Evolutionary conservation across 1,140 invertebrate genomes (phyloP).

Genomic region (Cyclargus thomasi): DNA sequence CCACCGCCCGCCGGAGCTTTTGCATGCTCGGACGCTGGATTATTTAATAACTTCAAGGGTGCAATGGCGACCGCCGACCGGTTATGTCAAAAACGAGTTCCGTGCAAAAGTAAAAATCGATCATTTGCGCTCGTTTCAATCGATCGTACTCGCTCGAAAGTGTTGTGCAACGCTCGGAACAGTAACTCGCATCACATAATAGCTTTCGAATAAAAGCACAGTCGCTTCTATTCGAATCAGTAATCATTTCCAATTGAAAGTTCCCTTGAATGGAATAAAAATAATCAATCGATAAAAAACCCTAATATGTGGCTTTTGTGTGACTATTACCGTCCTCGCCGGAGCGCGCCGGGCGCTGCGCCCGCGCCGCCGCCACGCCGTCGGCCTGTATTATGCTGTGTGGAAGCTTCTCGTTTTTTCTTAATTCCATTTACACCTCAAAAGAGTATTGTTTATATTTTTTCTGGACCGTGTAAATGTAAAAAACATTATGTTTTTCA

Average conservation of each 20-base stretch:
- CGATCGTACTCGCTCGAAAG: conserved; percentile 5
- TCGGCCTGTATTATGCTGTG: not conserved
- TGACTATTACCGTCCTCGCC: conserved; percentile 36
- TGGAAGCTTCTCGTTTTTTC: conserved; percentile 42
- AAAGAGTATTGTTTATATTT: conserved; percentile 32
- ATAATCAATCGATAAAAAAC: conserved; percentile 20
- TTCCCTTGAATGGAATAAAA: conserved; percentile 20
- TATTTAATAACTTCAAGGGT: conserved; percentile 51
- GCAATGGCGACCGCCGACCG: conserved; percentile 28
- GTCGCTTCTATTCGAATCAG: not conserved
- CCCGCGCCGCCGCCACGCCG: not conserved
- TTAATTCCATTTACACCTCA: conserved; percentile 52
- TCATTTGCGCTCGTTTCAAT: conserved; percentile 14
- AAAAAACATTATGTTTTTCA: not conserved
- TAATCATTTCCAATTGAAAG: conserved; percentile 1
- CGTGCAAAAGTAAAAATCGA: conserved; percentile 11
- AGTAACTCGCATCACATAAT: conserved; percentile 7
- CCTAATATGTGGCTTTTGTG: conserved; percentile 32
- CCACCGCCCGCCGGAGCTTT: conserved; percentile 45
- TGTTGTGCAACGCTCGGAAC: not conserved
- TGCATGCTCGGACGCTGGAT: conserved; percentile 47
- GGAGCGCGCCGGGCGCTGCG: not conserved
- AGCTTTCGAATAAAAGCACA: conserved; percentile 16
- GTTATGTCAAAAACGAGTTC: conserved; percentile 26
- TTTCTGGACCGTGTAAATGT: not conserved